These are phyloP conservation scores for Diachasmimorpha longicaudata DNA, from an alignment of 1,140 invertebrate species.

Conservation along the genomic window DNA sequence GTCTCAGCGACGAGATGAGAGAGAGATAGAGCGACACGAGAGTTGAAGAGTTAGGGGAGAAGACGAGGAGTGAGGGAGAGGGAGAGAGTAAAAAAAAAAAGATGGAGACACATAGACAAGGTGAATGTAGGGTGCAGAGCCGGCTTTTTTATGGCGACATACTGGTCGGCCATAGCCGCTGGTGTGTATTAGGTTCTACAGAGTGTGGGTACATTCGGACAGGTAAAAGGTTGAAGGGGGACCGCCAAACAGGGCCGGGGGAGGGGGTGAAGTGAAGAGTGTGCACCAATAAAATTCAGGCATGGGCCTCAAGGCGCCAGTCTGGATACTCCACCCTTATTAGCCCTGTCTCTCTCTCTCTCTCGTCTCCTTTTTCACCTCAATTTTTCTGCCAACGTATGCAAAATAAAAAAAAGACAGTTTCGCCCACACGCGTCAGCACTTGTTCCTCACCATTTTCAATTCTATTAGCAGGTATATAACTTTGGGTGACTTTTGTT, in stretches of 20 bases:
- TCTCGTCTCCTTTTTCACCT: neutral
- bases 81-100: neutral
- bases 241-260: slow-evolving; percentile 26
- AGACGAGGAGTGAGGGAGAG: slow-evolving; percentile 19
- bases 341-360: slow-evolving; percentile 8
- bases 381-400: slow-evolving; percentile 33
- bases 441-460: neutral
- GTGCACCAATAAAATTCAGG: slow-evolving; percentile 38
- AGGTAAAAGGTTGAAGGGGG: slow-evolving; percentile 11
- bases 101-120: slow-evolving; percentile 21
- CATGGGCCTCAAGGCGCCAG: neutral
- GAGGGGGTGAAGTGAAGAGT: slow-evolving; percentile 23
- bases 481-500: slow-evolving; percentile 45
- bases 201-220: neutral
- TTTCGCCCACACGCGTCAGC: neutral
- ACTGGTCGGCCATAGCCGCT: slow-evolving; percentile 50
- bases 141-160: slow-evolving; percentile 57
- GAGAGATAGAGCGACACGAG: slow-evolving; percentile 2
- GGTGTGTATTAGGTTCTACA: slow-evolving; percentile 2
- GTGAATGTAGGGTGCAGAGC: slow-evolving; percentile 24
- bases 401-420: neutral
- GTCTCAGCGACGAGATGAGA: slow-evolving; percentile 33
- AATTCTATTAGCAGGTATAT: neutral
- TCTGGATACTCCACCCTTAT: neutral
- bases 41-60: slow-evolving; percentile 7